Conservation (phyloP, 2,797 vertebrate species). For the Nannoperca australis region DNA sequence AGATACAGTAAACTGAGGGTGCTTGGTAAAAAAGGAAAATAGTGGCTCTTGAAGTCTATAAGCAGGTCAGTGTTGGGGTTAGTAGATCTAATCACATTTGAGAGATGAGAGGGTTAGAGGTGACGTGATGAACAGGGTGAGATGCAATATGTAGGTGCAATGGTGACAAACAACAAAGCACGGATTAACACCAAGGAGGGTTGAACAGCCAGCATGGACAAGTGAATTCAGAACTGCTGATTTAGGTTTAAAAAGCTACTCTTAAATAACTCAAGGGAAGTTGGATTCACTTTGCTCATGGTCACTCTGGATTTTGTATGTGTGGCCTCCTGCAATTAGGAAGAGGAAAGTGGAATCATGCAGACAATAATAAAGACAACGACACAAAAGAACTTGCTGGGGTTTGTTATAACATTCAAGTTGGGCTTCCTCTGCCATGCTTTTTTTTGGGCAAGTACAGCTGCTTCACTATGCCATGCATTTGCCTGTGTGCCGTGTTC, state of each 20-base stretch:
- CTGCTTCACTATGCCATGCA: constrained; percentile 56
- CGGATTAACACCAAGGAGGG: constrained; percentile 72
- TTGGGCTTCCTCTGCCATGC: constrained; percentile 36
- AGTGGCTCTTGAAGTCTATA: background rate
- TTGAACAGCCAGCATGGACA: constrained; percentile 70
- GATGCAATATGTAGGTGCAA: constrained; percentile 43
- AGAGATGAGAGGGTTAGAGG: constrained; percentile 38
- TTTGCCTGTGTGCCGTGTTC: constrained; percentile 27
- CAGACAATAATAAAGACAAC: constrained; percentile 17
- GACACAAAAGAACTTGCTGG: constrained; percentile 15
- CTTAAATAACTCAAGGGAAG: constrained; percentile 7
- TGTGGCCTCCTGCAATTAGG: constrained; percentile 56
- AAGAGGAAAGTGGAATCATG: constrained; percentile 52
- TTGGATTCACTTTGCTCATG: background rate
- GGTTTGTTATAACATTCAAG: constrained; percentile 32
- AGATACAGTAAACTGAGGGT: background rate
- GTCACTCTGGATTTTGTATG: constrained; percentile 30
- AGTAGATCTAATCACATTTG: constrained; percentile 16
- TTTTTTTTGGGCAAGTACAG: constrained; percentile 23
- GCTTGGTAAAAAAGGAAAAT: background rate
- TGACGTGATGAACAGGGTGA: constrained; percentile 53
- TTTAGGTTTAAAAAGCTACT: background rate
- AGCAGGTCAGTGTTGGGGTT: constrained; percentile 19
- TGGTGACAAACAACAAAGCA: constrained; percentile 66
- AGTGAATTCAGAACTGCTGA: constrained; percentile 11